These are phyloP conservation scores for Druceiella hillmani DNA, from an alignment of 2,888 invertebrate species.

Conservation along the genomic window DNA sequence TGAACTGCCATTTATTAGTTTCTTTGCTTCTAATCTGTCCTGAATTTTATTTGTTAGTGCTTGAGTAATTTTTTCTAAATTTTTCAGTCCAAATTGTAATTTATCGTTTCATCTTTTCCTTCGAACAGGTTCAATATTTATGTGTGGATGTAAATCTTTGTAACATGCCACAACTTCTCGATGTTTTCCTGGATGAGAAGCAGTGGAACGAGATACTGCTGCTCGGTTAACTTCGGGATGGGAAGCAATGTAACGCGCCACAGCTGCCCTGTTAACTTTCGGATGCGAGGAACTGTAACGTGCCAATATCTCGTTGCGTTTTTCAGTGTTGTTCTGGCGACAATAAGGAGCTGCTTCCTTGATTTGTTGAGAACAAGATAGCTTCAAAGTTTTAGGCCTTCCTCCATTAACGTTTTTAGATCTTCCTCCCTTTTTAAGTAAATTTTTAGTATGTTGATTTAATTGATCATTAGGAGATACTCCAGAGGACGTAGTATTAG, in stretches of 20 bases:
- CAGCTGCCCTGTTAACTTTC: slow-evolving; percentile 4
- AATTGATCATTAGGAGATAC: too few relatives aligned
- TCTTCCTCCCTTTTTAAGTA: slow-evolving; percentile 1
- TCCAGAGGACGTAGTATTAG: too few relatives aligned
- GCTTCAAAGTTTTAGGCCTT: slow-evolving; percentile 2
- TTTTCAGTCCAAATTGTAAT: slow-evolving; percentile 3
- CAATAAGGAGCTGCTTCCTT: too few relatives aligned
- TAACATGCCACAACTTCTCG: too few relatives aligned
- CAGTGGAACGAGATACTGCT: not conserved
- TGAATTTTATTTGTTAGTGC: slow-evolving; percentile 3
- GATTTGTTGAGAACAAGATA: too few relatives aligned
- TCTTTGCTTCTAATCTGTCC: slow-evolving; percentile 1
- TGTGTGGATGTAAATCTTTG: too few relatives aligned
- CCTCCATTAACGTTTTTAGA: slow-evolving; percentile 1
- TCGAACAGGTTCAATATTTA: slow-evolving; percentile 3
- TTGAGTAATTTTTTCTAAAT: slow-evolving; percentile 3
- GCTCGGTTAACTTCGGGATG: slow-evolving; percentile 4
- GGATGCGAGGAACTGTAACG: slow-evolving; percentile 3
- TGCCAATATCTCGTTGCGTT: too few relatives aligned
- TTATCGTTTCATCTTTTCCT: slow-evolving; percentile 3
- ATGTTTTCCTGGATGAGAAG: slow-evolving; percentile 1
- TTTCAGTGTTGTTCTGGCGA: too few relatives aligned
- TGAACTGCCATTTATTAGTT: slow-evolving; percentile 2
- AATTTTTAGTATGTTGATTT: not conserved
- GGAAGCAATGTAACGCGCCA: slow-evolving; percentile 3